Evolutionary conservation across 2,113 vertebrate species (phyloP), one percentile per base, ranked within the genome.

Genomic region (Bothrops jararaca): DNA sequence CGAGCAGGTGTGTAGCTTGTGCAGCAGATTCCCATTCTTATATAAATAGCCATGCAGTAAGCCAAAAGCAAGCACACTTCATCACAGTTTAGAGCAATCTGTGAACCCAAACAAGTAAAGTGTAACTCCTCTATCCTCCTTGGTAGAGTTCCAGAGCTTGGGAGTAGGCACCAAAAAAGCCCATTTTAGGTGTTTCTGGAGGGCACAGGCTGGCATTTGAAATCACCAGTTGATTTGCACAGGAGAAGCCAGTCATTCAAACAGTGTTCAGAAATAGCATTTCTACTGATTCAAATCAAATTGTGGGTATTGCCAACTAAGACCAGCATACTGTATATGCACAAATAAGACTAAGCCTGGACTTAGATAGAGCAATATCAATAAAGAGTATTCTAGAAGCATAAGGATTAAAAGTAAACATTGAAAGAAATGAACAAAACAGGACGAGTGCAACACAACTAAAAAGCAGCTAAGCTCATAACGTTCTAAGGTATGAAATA

Each of bases 1-100:
- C 23, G 96, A 97, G 92, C 98, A 99, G 99, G 99, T 99, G 96
- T 95, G 3, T 93, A 48, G 0, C 4, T 42, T 0, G 0, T 3
- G 0, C 2, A 4, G n/a, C 10, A 23, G 50, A 0, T 1, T 74
- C 42, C 4, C 48, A 74, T 54, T 2, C 86, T 69, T 69, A 34
- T 69, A 88, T 34, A 39, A 92, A 57, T 6, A 29, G 26, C 15
- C 34, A 42, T 22, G 3, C 74, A 80, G 3, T 80, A 80, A 80
- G 34, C 34, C 18, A 10, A 80, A 80, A 80, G 18, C 74, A 80
- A 80, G 18, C 34, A 10, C 42, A 80, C 74, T 42, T 80, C 34
- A 42, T 42, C 74, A 80, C 18, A 80, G 34, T 80, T 80, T 42
- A 80, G 7, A 18, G 74, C 34, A 39, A 23, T 80, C 74, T 80